Percentiles rank a stretch among this genome's conserved stretches.
phyloP scores from a whole-genome alignment of 2,888 invertebrate species.

The Trissolcus brochymenae region DNA sequence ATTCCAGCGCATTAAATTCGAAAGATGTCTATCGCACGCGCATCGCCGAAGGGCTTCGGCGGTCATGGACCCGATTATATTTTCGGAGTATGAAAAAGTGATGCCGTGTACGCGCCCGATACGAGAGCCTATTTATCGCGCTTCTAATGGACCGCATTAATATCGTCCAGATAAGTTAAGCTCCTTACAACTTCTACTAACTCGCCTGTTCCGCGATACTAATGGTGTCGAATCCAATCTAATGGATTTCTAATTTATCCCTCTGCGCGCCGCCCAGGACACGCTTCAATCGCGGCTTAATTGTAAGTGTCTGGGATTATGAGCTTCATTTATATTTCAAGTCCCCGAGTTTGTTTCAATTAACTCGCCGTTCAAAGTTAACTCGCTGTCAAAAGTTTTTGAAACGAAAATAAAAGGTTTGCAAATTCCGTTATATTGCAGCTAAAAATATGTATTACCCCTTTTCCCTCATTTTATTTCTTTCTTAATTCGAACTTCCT shows the following conservation, averaged over 20 bases:
- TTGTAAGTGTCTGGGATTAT: slow-evolving; percentile 17
- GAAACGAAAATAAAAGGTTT: slow-evolving; percentile 3
- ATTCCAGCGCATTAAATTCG: too few relatives aligned
- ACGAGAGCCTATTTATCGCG: slow-evolving; percentile 29
- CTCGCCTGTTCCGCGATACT: slow-evolving; percentile 16
- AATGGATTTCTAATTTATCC: slow-evolving; percentile 39
- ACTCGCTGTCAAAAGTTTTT: background rate
- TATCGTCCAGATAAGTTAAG: slow-evolving; percentile 35
- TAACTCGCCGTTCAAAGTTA: background rate
- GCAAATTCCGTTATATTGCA: background rate
- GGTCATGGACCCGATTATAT: slow-evolving; percentile 19
- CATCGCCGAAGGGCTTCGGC: slow-evolving; percentile 8
- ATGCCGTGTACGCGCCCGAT: background rate
- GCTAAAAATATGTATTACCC: background rate
- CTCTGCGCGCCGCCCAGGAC: background rate
- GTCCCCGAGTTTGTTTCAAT: slow-evolving; percentile 17
- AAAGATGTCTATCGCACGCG: slow-evolving; percentile 1
- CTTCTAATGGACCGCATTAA: slow-evolving; percentile 27
- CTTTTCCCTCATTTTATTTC: too few relatives aligned
- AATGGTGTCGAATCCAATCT: slow-evolving; percentile 20
- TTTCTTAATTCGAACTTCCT: too few relatives aligned
- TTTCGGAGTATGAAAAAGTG: slow-evolving; percentile 20
- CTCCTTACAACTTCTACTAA: slow-evolving; percentile 6
- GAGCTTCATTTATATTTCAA: slow-evolving; percentile 6
- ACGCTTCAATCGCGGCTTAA: slow-evolving; percentile 8